Base-by-base conservation (phyloP, 2,113 vertebrate species). In the Oryzias javanicus region DNA sequence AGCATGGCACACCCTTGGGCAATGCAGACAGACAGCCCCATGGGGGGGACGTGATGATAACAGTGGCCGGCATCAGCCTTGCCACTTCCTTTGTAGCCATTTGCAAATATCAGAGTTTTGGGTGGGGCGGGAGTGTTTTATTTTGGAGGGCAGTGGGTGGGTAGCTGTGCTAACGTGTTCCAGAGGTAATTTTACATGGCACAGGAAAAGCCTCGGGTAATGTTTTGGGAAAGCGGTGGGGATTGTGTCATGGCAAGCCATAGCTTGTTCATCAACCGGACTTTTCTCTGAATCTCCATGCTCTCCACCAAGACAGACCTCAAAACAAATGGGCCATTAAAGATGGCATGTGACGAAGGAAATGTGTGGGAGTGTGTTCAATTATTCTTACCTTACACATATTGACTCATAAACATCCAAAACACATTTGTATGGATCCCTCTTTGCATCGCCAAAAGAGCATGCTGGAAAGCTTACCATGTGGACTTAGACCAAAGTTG, bases 151-250 rank as follows among this genome's bases (percentile, higher is more conserved):
- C 44, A 55, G 87, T 88, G 89, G 62, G 70, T 66, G 49, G 56
- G 86, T 4, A 49, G 67, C 56, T 56, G 78, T 66, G 76, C 18
- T 72, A 89, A 86, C 72, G 64, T 81, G 82, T 79, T 80, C 68
- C 70, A 64, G 67, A 63, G 73, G 77, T 88, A 86, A 91, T 88
- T 80, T 87, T 73, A 65, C 27, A 70, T 55, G 84, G 86, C 92
- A 88, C 5, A n/a, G 79, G 64, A 78, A 78, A 66, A 67, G 88
- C 91, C 92, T 74, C 88, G 89, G 91, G 91, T 78, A 78, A 72
- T 58, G 66, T 81, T 80, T 80, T 73, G 35, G 76, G 65, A 74
- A 55, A 60, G 70, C 83, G 48, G 62, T 60, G 79, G 83, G 69
- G 50, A 74, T 76, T 56, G 65, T 83, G 83, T 86, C 76, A 78